Evolutionary conservation across 2,113 vertebrate genomes (phyloP), one percentile per base, ranked within the genome.

Genomic region (Apteryx mantelli): DNA sequence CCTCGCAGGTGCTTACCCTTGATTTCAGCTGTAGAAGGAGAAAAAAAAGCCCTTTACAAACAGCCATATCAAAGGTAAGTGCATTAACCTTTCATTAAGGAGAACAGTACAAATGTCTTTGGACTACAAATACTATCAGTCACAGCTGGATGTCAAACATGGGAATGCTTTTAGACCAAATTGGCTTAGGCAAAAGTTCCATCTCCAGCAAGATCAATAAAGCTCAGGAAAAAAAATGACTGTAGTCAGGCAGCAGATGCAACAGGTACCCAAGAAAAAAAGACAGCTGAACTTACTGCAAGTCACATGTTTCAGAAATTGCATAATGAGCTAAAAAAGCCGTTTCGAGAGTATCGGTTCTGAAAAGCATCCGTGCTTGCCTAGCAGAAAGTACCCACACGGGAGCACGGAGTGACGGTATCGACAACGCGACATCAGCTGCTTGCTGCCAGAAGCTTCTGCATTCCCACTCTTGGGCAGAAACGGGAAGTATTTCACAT

Each of bases 241-340:
- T 34, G 14, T 5, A 74, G 50, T 30, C 86, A 88, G 76, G 22
- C 82, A 88, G 76, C 69, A 93, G 50, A 53, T 24, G 46, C 66
- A 86, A 89, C 75, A 91, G 42, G 76, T 50, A 7, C 6, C 7
- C 4, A 2, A 50, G 24, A 69, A 2, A 50, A 25, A 69, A 34
- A 83, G n/a, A 56, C 0, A 5, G n/a, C 58, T 17, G 21, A 34
- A 58, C 20, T 25, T 5, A 22, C 56, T 21, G 21, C 34, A 55
- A 24, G 38, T 18, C 15, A 4, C 0, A 0, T 2, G 8, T 2
- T 3, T 40, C 34, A 52, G 32, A 32, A 34, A 18, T 1, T 20
- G 70, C 38, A 14, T 2, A 18, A 44, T 10, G 25, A 71, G 20
- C 26, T n/a, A 4, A 61, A 70, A 22, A 12, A 50, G 9, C 7